phyloP scores from a whole-genome alignment of 2,113 vertebrate genomes.

The pig (Sus scrofa) region T2T-Sscrofa CM000812.6:186923501-186924000 shows the following conservation, averaged over 20 bases:
- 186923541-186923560: neutral
- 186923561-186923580: neutral
- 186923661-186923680: neutral
- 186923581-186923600: neutral
- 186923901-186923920: too few species aligned
- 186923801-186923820: neutral
- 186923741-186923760: neutral
- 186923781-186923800: slow-evolving; percentile 5
- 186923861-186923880: too few species aligned
- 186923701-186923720: neutral
- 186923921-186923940: too few species aligned
- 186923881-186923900: too few species aligned
- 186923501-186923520: neutral
- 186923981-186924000: too few species aligned
- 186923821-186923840: neutral
- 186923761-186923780: neutral
- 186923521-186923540: neutral
- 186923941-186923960: too few species aligned
- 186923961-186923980: too few species aligned
- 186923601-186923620: neutral
- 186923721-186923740: neutral
- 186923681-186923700: neutral
- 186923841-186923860: neutral
- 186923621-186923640: neutral
- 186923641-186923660: neutral